Conservation (phyloP, 2,888 invertebrate genomes). For the Morpho achilles region DNA sequence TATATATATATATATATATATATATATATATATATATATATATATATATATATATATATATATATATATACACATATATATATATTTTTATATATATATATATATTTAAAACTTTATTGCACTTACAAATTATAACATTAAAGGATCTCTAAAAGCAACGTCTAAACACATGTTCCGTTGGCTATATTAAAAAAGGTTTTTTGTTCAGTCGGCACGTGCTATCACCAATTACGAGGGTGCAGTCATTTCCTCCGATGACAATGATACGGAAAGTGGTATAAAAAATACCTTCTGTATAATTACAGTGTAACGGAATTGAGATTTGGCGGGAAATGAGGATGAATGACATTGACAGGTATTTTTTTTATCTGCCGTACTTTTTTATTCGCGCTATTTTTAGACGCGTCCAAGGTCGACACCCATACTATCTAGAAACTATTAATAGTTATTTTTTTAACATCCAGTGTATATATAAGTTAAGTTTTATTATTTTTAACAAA, state of each 20-base stretch:
- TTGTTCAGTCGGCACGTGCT: conserved; percentile 45
- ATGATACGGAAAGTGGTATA: conserved; percentile 54
- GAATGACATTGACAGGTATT: conserved; percentile 21
- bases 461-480: too few species aligned
- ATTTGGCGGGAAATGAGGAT: conserved; percentile 40
- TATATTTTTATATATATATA: too few species aligned
- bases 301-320: conserved; percentile 36
- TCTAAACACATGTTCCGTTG: conserved; percentile 41
- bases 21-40: too few species aligned
- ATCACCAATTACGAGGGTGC: conserved; percentile 57
- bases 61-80: too few species aligned
- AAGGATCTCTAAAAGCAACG: conserved; percentile 16
- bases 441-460: too few species aligned
- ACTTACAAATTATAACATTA: too few species aligned
- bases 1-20: too few species aligned
- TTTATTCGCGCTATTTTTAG: conserved; percentile 7
- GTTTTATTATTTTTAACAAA: too few species aligned
- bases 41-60: too few species aligned
- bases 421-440: not conserved
- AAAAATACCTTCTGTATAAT: conserved; percentile 36
- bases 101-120: too few species aligned
- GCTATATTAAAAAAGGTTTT: conserved; percentile 33
- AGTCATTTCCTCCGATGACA: conserved; percentile 69
- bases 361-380: conserved; percentile 12
- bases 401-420: conserved; percentile 6